Base-by-base conservation (phyloP, 2,888 invertebrate species). In the Theretra japonica region DNA sequence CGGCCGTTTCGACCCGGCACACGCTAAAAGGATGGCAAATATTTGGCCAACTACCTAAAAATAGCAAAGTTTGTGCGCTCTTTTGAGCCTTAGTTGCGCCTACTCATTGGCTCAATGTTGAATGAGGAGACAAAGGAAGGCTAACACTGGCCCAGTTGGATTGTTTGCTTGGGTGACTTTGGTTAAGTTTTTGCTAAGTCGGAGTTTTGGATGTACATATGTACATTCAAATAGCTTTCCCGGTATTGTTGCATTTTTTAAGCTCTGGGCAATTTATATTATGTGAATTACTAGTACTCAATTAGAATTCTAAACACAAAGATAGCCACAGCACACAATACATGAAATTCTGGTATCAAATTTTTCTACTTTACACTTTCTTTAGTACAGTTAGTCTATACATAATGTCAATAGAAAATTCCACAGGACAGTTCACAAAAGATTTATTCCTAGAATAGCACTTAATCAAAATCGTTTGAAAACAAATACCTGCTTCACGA, bases 21-120 rank as follows among this genome's bases (percentile, higher is more conserved):
- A 58, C 53, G 71, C 78, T 79, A 73, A 79, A 79, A 78, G 79
- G 78, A 74, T 72, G 71, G 73, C 75, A 78, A 80, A 79, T 74
- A 79, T 69, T 71, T 65, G 25, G 11, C 33, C 56, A 33, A 23
- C 23, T 65, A 41, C 65, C 48, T 65, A 65, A 65, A 65, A 65
- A 65, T 65, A 65, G 23, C 41, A 41, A 62, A 23, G 41, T 62
- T 62, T 65, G 65, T 23, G 65, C 1, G 23, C 48, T 48, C 21
- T 21, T 62, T 41, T 4, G 21, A 62, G 41, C 21, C 62, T 62
- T 60, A 30, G 28, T 19, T 65, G 62, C 21, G 62, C 33, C 41
- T 65, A 48, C 62, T 41, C 23, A 41, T 23, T 65, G 65, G 65
- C 41, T 23, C 23, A 65, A 65, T 17, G 48, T 59, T 25, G 23